Evolutionary conservation across 2,797 vertebrate genomes (phyloP).

Genomic region (Furcifer pardalis): DNA sequence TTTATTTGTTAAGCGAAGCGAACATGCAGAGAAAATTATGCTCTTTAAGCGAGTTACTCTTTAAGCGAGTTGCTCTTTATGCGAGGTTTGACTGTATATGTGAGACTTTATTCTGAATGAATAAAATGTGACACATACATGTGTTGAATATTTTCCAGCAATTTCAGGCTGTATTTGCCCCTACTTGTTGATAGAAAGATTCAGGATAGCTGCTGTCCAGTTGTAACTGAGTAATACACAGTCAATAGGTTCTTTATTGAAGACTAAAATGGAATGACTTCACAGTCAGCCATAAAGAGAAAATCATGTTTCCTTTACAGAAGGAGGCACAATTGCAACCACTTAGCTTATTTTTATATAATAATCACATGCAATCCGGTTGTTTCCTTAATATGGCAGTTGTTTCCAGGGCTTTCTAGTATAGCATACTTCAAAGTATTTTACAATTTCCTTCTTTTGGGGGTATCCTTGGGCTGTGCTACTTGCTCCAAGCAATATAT

Average conservation of each 20-base stretch:
- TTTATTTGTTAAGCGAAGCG: too few relatives aligned
- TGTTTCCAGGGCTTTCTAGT: too few relatives aligned
- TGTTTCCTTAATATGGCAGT: too few relatives aligned
- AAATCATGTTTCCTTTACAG: neutral
- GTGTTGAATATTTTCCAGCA: neutral
- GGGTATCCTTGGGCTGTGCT: too few relatives aligned
- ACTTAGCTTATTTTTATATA: neutral
- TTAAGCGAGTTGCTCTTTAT: too few relatives aligned
- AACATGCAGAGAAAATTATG: too few relatives aligned
- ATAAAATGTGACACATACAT: neutral
- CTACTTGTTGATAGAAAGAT: too few relatives aligned
- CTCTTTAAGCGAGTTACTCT: too few relatives aligned
- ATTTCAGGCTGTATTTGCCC: neutral
- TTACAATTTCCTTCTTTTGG: too few relatives aligned
- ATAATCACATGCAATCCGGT: neutral
- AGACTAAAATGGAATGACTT: fast-evolving
- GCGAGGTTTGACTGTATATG: too few relatives aligned
- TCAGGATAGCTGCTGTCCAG: neutral
- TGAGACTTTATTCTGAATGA: neutral
- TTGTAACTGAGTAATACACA: fast-evolving
- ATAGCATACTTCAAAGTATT: too few relatives aligned
- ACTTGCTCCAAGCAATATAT: too few relatives aligned
- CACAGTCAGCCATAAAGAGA: neutral
- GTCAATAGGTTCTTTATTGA: neutral
- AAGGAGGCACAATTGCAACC: neutral